Evolutionary conservation across 2,888 invertebrate species (phyloP), one percentile per base, ranked within the genome.

Genomic region (Amblyteles armatorius): DNA sequence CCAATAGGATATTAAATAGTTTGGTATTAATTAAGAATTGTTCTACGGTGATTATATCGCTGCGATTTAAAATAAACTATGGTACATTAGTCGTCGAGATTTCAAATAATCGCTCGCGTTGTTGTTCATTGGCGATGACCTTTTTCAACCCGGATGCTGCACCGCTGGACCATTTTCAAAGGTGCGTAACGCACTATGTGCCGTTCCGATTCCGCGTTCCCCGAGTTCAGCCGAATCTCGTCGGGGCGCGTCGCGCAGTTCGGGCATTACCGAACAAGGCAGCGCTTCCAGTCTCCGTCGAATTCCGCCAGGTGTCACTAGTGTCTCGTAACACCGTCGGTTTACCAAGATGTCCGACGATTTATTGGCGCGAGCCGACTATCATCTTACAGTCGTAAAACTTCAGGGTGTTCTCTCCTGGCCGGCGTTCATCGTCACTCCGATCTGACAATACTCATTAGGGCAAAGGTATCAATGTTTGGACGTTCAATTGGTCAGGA

Each of bases 11-110:
- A 83, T 69, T 55, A 16, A 76, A 69, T 84, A 85, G 82, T 85
- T 85, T 85, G 71, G 60, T 85, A 79, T 79, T 85, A 65, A 81
- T 74, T 67, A 55, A 82, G 79, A 82, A 79, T 85, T 85, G 82
- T 85, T 85, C 76, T 76, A 79, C 52, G 76, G 82, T 76, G 71
- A 85, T 60, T 55, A 76, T 48, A 57, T 71, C 71, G 80, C 83
- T 79, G 79, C 82, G 84, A 84, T 79, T 40, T 40, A 73, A 84
- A 84, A 79, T 82, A 84, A 82, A 82, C 55, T 82, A 78, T 52
- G 55, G 48, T 71, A 79, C 55, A 79, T 76, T 40, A 79, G 33
- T 63, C 22, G 44, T 22, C 65, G 48, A 50, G 65, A 50, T 68
- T 60, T 65, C 44, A 16, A 16, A 16, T 16, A 48, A 48, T 48